phyloP scores from a whole-genome alignment of 1,140 invertebrate species.

The Zeugodacus cucurbitae region DNA sequence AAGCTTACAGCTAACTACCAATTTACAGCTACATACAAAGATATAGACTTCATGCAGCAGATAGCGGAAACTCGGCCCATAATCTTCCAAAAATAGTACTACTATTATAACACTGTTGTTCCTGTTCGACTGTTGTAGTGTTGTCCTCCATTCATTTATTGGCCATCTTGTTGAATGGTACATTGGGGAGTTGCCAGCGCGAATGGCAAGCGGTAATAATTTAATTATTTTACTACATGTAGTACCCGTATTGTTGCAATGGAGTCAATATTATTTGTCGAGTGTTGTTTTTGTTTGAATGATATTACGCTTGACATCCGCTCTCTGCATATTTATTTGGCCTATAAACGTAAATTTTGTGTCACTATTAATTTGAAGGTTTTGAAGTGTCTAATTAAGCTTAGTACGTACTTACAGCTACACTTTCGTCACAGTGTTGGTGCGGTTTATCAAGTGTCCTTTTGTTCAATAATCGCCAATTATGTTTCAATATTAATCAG shows the following conservation, averaged over 20 bases:
- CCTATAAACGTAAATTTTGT: not conserved
- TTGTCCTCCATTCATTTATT: not conserved
- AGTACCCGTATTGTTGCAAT: not conserved
- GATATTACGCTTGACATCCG: not conserved
- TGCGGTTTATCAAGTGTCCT: not conserved
- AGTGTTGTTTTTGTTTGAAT: not conserved
- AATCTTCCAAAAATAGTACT: too few relatives aligned
- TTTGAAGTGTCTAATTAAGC: not conserved
- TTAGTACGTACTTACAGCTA: not conserved
- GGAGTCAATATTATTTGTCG: not conserved
- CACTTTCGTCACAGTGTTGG: not conserved
- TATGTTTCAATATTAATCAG: not conserved
- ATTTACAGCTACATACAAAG: too few relatives aligned
- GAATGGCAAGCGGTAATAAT: slow-evolving; percentile 1
- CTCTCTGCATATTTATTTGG: not conserved
- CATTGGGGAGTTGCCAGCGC: slow-evolving; percentile 22
- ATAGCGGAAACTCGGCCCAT: too few relatives aligned
- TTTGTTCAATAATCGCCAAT: not conserved
- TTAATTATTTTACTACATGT: not conserved
- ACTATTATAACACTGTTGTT: too few relatives aligned
- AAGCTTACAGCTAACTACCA: too few relatives aligned
- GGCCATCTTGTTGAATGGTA: not conserved
- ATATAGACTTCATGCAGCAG: too few relatives aligned
- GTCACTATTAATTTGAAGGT: not conserved
- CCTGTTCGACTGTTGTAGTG: not conserved